Percentiles rank a stretch among this genome's conserved stretches.
Evolutionary conservation across 1,140 invertebrate genomes (phyloP).

Genomic region (Drosophila malerkotliana): DNA sequence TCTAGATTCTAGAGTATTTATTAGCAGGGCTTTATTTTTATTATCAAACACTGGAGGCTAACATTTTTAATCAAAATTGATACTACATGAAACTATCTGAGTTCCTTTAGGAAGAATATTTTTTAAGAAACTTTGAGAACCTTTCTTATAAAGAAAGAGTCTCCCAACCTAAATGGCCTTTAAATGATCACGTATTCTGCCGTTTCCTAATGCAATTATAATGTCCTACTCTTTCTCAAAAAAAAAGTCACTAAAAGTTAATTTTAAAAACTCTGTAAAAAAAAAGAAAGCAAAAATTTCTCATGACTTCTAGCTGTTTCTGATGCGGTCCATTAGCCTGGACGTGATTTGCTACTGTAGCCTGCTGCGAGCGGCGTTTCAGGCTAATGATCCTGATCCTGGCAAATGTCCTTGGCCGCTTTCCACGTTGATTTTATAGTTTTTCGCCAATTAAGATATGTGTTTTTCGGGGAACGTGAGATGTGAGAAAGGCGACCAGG

Average conservation of each 20-base stretch:
- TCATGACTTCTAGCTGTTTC: constrained; percentile 37
- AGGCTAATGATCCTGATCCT: constrained; percentile 19
- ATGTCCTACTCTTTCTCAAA: constrained; percentile 22
- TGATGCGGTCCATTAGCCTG: constrained; percentile 25
- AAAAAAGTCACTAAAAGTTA: constrained; percentile 11
- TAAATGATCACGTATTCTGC: constrained; percentile 3
- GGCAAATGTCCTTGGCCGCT: constrained; percentile 22
- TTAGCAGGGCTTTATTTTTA: too few relatives aligned
- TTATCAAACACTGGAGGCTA: too few relatives aligned
- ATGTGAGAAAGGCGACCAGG: constrained; percentile 57
- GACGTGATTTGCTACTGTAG: constrained; percentile 51
- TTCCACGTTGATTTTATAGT: constrained; percentile 56
- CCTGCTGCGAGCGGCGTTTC: constrained; percentile 24
- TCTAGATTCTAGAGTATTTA: not conserved
- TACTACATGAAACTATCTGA: too few relatives aligned
- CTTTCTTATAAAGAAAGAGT: not conserved
- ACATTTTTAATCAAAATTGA: too few relatives aligned
- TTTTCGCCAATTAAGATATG: constrained; percentile 65
- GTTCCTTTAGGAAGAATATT: too few relatives aligned
- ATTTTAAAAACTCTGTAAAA: not conserved
- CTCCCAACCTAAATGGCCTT: constrained; percentile 8
- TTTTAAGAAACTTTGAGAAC: not conserved
- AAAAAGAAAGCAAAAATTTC: not conserved
- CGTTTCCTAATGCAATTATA: constrained; percentile 24
- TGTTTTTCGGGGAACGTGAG: constrained; percentile 32